Percentiles rank a stretch among this genome's conserved stretches.
Conservation (phyloP, 1,140 invertebrate genomes). For the Aethina tumida region DNA sequence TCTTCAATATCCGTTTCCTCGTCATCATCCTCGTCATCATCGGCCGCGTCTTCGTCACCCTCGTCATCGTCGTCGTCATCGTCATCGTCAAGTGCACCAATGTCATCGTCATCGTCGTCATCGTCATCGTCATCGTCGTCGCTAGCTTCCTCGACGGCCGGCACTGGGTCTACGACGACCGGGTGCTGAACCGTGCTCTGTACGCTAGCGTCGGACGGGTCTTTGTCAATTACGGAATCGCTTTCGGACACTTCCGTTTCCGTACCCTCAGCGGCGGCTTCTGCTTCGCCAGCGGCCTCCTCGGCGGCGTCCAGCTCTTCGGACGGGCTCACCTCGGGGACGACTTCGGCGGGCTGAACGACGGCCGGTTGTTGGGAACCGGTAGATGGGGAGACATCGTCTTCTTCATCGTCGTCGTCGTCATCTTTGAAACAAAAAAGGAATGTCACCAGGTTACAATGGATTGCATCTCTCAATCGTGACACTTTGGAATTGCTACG, state of each 20-base stretch:
- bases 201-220: constrained; percentile 32
- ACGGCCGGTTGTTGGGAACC: constrained; percentile 40
- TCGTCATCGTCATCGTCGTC: constrained; percentile 48
- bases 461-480: constrained; percentile 20
- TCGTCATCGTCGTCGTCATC: constrained; percentile 48
- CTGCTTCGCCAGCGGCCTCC: constrained; percentile 35
- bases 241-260: constrained; percentile 13
- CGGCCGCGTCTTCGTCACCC: constrained; percentile 54
- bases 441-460: constrained; percentile 21
- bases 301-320: constrained; percentile 31
- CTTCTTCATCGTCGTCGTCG: constrained; percentile 29
- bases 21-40: constrained; percentile 65
- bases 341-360: constrained; percentile 35
- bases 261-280: constrained; percentile 34
- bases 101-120: constrained; percentile 49
- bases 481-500: not conserved
- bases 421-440: constrained; percentile 42
- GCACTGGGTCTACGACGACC: constrained; percentile 28
- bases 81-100: constrained; percentile 44
- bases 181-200: constrained; percentile 24
- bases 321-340: constrained; percentile 35
- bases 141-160: constrained; percentile 30
- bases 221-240: constrained; percentile 30
- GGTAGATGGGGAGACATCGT: constrained; percentile 36
- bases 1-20: constrained; percentile 59